Base-by-base conservation (phyloP, 35 echinoderm and acorn worm genomes). In the Strongylocentrotus purpuratus region DNA sequence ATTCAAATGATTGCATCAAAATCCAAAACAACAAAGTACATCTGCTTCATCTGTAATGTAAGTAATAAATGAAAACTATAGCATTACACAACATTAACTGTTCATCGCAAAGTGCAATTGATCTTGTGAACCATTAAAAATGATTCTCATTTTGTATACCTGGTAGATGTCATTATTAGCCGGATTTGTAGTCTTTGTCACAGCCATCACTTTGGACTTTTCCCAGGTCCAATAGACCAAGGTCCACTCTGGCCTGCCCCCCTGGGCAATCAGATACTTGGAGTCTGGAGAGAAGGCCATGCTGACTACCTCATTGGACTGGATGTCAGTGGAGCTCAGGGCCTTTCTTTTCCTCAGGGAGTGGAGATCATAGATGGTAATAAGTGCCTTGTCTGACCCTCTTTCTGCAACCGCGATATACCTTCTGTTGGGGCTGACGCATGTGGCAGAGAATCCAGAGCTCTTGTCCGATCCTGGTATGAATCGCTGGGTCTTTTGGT, bases 161-260 rank as follows among this genome's bases (percentile, higher is more conserved):
- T 99, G 98, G 86, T 97, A 95, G 31, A 99, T 86, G 65, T 99
- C 98, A 97, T 99, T 99, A 46, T 98, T 99, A 20, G 96, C 93
- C 71, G 97, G 97, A 46, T 99, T 99, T 32, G 97, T 96, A 18
- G 98, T 99, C 95, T 99, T 99, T 17, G 98, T 99, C n/a, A 97
- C 96, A 65, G 98, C 98, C 96, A 97, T 99, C 70, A 99, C 96
- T 88, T 99, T 99, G 33, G 98, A 99, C 47, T 99, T 99, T 92
- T 99, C 98, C 98, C 98, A 99, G 5, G 98, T 99, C 98, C 98
- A 99, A 88, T 99, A 99, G 4, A 99, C 97, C 86, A 99, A 91
- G 17, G 96, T 97, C 98, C 98, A 99, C 60, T 99, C 98, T 18
- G 98, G 98, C 45, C 97, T 88, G 5, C 98, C 98, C 28, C 97